These are phyloP conservation scores for Alsophila aescularia DNA, from an alignment of 2,888 invertebrate genomes.

Conservation along the genomic window DNA sequence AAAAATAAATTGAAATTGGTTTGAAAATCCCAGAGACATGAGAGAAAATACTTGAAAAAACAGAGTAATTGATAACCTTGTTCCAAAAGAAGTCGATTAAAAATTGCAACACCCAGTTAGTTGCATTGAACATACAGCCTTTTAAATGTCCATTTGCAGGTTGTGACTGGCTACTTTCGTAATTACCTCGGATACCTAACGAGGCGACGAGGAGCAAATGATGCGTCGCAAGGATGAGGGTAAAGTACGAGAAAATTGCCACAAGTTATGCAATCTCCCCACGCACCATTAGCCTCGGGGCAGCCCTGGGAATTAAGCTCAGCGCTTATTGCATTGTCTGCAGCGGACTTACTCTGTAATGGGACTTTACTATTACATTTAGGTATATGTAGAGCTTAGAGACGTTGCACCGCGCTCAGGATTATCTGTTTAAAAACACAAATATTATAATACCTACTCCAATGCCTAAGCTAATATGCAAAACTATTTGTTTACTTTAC, in stretches of 20 bases:
- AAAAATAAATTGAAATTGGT: no score
- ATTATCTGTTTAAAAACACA: no score
- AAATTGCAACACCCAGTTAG: neutral
- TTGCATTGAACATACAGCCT: neutral
- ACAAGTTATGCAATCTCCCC: slow-evolving; percentile 75
- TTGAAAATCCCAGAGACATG: no score
- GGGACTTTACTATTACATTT: slow-evolving; percentile 24
- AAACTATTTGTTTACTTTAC: no score
- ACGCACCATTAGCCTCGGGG: slow-evolving; percentile 72
- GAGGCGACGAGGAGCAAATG: slow-evolving; percentile 64
- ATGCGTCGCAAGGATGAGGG: slow-evolving; percentile 63
- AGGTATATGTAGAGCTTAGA: no score
- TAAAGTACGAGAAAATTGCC: slow-evolving; percentile 73
- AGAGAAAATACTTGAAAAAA: no score
- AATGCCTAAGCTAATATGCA: no score
- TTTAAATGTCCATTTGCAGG: slow-evolving; percentile 48
- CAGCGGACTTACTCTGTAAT: slow-evolving; percentile 51
- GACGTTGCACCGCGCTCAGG: no score
- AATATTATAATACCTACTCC: no score
- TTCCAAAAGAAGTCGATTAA: slow-evolving; percentile 9
- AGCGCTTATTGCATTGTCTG: slow-evolving; percentile 65
- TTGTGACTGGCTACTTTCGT: slow-evolving; percentile 61
- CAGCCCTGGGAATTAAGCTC: slow-evolving; percentile 63
- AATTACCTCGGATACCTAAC: slow-evolving; percentile 57
- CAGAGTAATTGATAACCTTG: neutral